phyloP scores from a whole-genome alignment of 2,888 invertebrate genomes.

The Mechanitis mazaeus region DNA sequence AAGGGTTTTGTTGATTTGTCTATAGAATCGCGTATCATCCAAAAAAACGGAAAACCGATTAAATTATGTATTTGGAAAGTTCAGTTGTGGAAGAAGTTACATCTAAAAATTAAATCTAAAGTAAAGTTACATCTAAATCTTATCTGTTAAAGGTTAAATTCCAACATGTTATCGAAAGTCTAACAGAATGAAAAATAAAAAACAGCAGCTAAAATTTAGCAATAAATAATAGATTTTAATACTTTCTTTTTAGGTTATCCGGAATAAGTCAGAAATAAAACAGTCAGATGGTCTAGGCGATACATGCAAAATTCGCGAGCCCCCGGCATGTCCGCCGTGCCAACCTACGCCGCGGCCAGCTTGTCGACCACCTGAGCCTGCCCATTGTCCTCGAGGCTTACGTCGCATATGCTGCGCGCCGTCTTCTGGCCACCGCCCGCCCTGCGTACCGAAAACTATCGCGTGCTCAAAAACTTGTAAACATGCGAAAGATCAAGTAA shows the following conservation, averaged over 20 bases:
- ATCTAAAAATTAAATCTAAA: too few species aligned
- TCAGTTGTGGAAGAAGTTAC: too few species aligned
- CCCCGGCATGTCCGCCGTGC: background rate
- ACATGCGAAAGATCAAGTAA: background rate
- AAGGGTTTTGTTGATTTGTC: too few species aligned
- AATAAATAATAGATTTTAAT: too few species aligned
- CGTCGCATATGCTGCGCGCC: conserved; percentile 8
- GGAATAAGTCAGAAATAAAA: background rate
- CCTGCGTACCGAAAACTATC: conserved; percentile 39
- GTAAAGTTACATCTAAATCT: too few species aligned
- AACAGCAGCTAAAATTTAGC: too few species aligned
- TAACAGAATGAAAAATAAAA: too few species aligned
- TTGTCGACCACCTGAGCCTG: conserved; percentile 10
- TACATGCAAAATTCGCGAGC: background rate
- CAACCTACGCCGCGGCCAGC: conserved; percentile 15
- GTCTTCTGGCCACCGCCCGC: conserved; percentile 42
- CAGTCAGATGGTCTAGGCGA: background rate
- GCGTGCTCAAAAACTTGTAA: conserved; percentile 16
- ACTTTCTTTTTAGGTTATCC: background rate
- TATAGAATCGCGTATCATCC: too few species aligned
- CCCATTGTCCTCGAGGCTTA: background rate
- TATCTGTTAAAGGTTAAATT: too few species aligned
- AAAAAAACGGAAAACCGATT: too few species aligned
- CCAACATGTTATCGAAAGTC: too few species aligned
- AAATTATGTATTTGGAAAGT: too few species aligned